Evolutionary conservation across 2,797 vertebrate species (phyloP).

Genomic region (Anableps anableps): DNA sequence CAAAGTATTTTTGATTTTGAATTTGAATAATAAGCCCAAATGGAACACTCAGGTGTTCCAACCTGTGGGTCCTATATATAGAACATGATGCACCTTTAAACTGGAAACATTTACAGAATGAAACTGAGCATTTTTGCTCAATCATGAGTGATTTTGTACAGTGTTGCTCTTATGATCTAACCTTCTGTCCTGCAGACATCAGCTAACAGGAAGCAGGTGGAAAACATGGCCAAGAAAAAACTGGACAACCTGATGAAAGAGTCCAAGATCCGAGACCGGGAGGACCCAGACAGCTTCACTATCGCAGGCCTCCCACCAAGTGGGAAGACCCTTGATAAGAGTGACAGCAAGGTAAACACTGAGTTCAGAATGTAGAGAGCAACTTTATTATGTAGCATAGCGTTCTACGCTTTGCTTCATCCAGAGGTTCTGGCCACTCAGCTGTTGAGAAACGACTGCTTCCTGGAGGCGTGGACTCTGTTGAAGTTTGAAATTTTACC

Average conservation of each 20-base stretch:
- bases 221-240: constrained; percentile 95
- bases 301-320: constrained; percentile 83
- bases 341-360: constrained; percentile 80
- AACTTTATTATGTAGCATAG: neutral
- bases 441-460: too few relatives aligned
- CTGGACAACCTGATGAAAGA: constrained; percentile 96
- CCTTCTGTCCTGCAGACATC: constrained; percentile 81
- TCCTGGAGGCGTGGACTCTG: too few relatives aligned
- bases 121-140: neutral
- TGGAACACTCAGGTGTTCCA: too few relatives aligned
- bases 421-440: too few relatives aligned
- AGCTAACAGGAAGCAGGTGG: constrained; percentile 91
- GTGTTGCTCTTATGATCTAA: neutral
- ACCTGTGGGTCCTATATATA: too few relatives aligned
- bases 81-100: too few relatives aligned
- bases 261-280: constrained; percentile 93
- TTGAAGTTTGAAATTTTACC: too few relatives aligned
- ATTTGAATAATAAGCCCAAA: too few relatives aligned
- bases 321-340: constrained; percentile 75
- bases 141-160: neutral
- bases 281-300: constrained; percentile 91
- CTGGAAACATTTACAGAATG: neutral
- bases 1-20: too few relatives aligned
- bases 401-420: too few relatives aligned
- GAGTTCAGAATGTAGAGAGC: neutral